These are phyloP conservation scores for Tetragonisca angustula DNA, from an alignment of 2,888 invertebrate genomes.

Conservation along the genomic window DNA sequence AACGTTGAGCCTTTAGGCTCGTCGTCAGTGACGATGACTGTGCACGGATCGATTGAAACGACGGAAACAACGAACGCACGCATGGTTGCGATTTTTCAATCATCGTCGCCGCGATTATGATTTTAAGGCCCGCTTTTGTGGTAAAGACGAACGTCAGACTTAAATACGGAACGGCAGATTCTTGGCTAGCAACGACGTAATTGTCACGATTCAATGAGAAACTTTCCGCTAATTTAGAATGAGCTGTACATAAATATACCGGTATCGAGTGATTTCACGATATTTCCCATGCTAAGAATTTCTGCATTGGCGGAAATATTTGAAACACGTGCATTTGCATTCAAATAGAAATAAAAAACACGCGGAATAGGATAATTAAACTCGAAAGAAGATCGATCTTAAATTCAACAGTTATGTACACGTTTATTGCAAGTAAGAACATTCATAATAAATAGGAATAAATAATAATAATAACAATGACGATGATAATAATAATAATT, in stretches of 20 bases:
- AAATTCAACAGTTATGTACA: constrained; percentile 67
- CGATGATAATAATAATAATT: constrained; percentile 51
- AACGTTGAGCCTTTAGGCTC: background rate
- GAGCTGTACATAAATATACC: background rate
- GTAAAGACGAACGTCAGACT: constrained; percentile 2
- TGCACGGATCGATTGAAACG: background rate
- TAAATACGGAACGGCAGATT: constrained; percentile 21
- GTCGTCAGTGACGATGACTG: background rate
- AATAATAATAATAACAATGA: constrained; percentile 52
- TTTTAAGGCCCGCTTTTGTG: background rate
- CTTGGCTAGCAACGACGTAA: constrained; percentile 8
- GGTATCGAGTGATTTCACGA: no score
- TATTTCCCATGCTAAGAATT: background rate
- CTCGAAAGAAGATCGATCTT: background rate
- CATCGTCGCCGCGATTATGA: no score
- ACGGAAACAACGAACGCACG: background rate
- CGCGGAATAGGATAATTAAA: background rate
- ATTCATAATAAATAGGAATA: constrained; percentile 68
- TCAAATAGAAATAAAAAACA: background rate
- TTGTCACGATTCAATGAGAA: constrained; percentile 6
- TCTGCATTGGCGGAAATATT: background rate
- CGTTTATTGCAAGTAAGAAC: constrained; percentile 65
- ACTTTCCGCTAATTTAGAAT: background rate
- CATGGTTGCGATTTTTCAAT: background rate
- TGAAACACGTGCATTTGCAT: background rate